Evolutionary conservation across 2,113 vertebrate genomes (phyloP).

Genomic region (Tenrec ecaudatus): DNA sequence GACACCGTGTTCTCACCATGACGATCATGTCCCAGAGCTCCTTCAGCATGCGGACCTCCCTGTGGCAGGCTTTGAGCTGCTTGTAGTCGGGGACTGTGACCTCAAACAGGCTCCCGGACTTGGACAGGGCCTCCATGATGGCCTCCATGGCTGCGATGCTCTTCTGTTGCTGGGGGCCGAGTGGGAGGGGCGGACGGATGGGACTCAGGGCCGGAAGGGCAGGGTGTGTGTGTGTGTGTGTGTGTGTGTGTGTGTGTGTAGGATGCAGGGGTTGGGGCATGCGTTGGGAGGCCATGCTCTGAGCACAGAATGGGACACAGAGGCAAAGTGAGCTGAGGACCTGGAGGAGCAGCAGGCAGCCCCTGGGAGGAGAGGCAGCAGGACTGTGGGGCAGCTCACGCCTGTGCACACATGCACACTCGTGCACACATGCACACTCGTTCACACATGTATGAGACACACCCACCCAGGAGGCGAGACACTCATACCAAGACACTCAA

Average conservation of each 20-base stretch:
- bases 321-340: fast-evolving
- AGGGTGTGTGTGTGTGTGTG: not conserved
- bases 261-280: too few relatives aligned
- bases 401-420: not conserved
- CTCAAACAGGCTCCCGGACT: slow-evolving; percentile 85
- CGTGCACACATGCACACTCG: not conserved
- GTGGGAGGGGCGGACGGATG: not conserved
- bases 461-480: not conserved
- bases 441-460: too few relatives aligned
- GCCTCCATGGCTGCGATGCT: slow-evolving; percentile 78
- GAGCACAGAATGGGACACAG: not conserved
- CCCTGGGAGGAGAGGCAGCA: not conserved
- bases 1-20: slow-evolving; percentile 79
- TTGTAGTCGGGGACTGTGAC: slow-evolving; percentile 84
- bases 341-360: not conserved
- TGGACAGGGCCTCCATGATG: slow-evolving; percentile 77
- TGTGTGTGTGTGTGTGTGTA: too few relatives aligned
- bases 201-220: fast-evolving
- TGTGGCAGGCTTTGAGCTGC: slow-evolving; percentile 84
- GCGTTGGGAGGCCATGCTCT: too few relatives aligned
- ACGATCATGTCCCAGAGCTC: slow-evolving; percentile 88
- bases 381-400: not conserved
- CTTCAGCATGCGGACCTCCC: slow-evolving; percentile 86
- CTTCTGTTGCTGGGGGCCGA: slow-evolving; percentile 76
- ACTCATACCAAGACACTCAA: not conserved